Conservation (phyloP, 2,888 invertebrate genomes). For the Drosophila subsilvestris region DNA sequence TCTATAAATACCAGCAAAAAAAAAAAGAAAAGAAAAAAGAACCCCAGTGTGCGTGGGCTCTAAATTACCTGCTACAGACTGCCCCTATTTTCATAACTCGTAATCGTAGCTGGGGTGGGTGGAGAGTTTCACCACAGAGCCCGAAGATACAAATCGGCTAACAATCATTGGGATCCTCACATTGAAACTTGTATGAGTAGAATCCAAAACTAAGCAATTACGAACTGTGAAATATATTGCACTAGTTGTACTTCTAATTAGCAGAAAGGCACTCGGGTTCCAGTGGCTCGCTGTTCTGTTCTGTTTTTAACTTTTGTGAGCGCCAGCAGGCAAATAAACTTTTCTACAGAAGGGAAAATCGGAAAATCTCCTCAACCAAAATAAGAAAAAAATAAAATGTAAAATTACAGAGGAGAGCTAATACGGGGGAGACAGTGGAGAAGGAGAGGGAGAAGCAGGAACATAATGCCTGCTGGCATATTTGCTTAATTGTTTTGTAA, state of each 20-base stretch:
- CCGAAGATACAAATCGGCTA: background rate
- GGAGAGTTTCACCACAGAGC: background rate
- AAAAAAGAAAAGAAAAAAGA: background rate
- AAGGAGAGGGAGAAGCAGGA: background rate
- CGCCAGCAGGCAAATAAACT: conserved; percentile 23
- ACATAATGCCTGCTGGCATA: conserved; percentile 23
- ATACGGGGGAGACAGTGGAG: conserved; percentile 4
- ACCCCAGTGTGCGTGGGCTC: conserved; percentile 8
- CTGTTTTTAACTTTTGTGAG: conserved; percentile 39
- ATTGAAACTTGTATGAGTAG: background rate
- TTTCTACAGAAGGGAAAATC: conserved; percentile 18
- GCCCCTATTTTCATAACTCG: background rate
- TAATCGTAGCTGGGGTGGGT: background rate
- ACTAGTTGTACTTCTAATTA: background rate
- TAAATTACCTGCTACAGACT: background rate
- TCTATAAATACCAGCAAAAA: conserved; percentile 38
- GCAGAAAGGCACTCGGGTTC: background rate
- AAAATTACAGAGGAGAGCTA: conserved; percentile 20
- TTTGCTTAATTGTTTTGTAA: conserved; percentile 52
- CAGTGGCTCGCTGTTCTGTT: background rate
- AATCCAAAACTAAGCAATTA: background rate
- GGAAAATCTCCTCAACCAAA: conserved; percentile 6
- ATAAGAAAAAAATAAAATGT: conserved; percentile 7
- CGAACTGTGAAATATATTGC: background rate
- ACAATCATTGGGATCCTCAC: conserved; percentile 5